phyloP scores from a whole-genome alignment of 2,888 invertebrate genomes.

The Hemicrepidius hirtus region DNA sequence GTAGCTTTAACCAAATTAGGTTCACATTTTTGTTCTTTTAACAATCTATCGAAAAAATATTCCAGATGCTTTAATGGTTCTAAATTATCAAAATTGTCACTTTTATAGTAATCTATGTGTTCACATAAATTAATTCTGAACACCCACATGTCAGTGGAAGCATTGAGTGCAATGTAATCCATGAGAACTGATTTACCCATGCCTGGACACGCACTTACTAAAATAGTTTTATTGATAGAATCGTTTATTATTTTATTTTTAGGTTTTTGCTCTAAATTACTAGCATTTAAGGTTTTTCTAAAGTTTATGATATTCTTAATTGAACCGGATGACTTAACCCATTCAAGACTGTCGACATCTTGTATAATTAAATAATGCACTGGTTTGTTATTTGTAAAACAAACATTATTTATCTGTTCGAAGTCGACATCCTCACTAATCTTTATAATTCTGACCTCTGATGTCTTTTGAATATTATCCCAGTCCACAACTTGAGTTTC shows the following conservation, averaged over 20 bases:
- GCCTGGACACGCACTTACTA: conserved; percentile 35
- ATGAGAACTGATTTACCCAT: conserved; percentile 34
- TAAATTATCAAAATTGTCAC: conserved; percentile 1
- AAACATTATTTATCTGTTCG: not conserved
- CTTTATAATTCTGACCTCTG: not conserved
- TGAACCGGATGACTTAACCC: conserved; percentile 6
- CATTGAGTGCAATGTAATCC: conserved; percentile 18
- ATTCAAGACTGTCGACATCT: not conserved
- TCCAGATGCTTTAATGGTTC: not conserved
- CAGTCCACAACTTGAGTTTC: not conserved
- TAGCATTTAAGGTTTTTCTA: not conserved
- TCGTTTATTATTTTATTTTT: not conserved
- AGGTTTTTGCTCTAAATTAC: not conserved
- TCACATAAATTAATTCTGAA: conserved; percentile 16
- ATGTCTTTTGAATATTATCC: not conserved
- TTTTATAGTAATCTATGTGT: conserved; percentile 16
- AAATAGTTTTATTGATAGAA: not conserved
- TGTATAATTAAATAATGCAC: conserved; percentile 24
- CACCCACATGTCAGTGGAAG: conserved; percentile 13
- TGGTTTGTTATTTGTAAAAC: not conserved
- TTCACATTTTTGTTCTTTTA: not conserved
- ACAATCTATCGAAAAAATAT: not conserved
- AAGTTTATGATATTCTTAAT: conserved; percentile 18
- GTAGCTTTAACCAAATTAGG: not conserved
- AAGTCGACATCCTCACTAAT: not conserved